These are phyloP conservation scores for Pteromalus puparum DNA, from an alignment of 1,140 invertebrate species.

Conservation along the genomic window DNA sequence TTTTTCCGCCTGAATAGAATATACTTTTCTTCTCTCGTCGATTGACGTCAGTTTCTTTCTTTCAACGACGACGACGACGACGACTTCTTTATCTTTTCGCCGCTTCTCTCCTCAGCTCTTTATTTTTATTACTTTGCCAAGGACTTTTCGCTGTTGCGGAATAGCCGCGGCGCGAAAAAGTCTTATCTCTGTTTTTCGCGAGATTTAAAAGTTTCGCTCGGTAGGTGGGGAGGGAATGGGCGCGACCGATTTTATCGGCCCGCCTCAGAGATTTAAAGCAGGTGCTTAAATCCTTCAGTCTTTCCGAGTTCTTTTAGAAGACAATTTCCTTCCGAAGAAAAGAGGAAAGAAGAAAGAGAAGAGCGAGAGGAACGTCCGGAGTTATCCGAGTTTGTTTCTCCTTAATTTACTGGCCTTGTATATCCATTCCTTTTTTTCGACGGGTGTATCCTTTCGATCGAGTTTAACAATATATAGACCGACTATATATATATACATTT, in stretches of 20 bases:
- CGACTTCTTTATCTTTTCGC: not conserved
- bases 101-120: constrained; percentile 18
- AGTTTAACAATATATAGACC: too few relatives aligned
- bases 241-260: constrained; percentile 42
- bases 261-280: constrained; percentile 48
- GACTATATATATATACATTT: not conserved
- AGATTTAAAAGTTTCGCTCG: constrained; percentile 47
- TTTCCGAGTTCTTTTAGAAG: constrained; percentile 31
- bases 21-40: constrained; percentile 42
- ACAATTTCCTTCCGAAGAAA: constrained; percentile 14
- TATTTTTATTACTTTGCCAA: constrained; percentile 41
- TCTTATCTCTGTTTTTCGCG: constrained; percentile 48
- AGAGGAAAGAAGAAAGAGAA: constrained; percentile 16
- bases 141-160: constrained; percentile 45
- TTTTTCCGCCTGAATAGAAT: constrained; percentile 41
- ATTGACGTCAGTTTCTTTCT: constrained; percentile 46
- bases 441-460: too few relatives aligned
- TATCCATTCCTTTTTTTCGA: not conserved
- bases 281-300: constrained; percentile 48
- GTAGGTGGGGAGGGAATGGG: not conserved
- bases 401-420: constrained; percentile 35
- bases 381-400: constrained; percentile 39
- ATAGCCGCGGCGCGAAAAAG: constrained; percentile 28
- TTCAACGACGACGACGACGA: constrained; percentile 7
- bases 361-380: not conserved